Conservation (phyloP, 2,888 invertebrate genomes). For the Sphaerophoria rueppellii region DNA sequence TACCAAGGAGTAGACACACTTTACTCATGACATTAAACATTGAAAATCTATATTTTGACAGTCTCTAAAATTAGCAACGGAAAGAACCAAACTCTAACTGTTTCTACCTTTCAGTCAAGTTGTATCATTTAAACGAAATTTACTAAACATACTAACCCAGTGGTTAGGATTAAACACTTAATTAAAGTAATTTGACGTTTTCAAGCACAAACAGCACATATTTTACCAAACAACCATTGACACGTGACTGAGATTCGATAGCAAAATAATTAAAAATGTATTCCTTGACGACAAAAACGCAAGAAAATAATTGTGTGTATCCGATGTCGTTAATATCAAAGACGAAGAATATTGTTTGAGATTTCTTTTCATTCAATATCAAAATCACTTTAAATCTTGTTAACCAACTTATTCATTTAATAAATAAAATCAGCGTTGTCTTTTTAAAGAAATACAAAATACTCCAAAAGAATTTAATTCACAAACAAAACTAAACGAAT, state of each 20-base stretch:
- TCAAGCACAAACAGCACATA: background rate
- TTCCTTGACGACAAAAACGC: conserved; percentile 12
- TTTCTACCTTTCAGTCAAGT: conserved; percentile 26
- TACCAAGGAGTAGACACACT: too few species aligned
- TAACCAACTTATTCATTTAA: background rate
- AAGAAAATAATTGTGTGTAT: conserved; percentile 24
- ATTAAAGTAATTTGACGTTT: background rate
- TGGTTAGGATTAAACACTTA: background rate
- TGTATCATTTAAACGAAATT: background rate
- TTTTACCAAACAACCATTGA: background rate
- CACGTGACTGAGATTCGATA: conserved; percentile 26
- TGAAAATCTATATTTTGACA: background rate
- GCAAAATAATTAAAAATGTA: conserved; percentile 24
- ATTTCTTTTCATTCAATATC: background rate
- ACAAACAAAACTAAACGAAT: conserved; percentile 50
- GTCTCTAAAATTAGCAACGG: background rate
- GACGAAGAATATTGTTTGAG: background rate
- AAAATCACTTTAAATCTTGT: background rate
- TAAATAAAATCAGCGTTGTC: background rate
- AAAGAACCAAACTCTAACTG: background rate
- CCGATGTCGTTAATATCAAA: conserved; percentile 4
- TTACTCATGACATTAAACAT: too few species aligned
- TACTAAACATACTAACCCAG: background rate
- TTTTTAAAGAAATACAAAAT: background rate
- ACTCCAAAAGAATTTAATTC: background rate